phyloP scores from a whole-genome alignment of 64 coral and sea anemone genomes.

The Pachyseris speciosa region DNA sequence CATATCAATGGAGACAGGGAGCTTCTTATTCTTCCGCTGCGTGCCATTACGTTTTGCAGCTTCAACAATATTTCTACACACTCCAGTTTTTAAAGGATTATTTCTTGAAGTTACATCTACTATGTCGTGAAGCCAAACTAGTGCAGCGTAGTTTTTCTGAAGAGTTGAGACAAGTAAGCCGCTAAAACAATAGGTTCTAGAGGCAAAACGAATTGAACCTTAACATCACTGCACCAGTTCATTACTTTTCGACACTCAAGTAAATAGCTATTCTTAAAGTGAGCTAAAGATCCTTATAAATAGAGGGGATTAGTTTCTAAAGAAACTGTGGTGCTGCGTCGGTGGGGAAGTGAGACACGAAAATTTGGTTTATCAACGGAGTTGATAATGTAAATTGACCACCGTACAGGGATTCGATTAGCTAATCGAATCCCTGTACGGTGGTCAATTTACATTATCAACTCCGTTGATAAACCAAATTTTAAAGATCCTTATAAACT shows the following conservation, averaged over 20 bases:
- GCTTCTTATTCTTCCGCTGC: not conserved
- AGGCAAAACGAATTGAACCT: not conserved
- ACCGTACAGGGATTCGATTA: too few relatives aligned
- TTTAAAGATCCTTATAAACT: too few relatives aligned
- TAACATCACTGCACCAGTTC: not conserved
- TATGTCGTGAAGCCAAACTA: not conserved
- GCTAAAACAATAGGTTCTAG: not conserved
- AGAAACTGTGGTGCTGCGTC: too few relatives aligned
- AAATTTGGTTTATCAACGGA: too few relatives aligned
- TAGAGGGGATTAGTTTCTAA: too few relatives aligned
- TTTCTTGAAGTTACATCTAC: not conserved
- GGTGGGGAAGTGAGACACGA: too few relatives aligned
- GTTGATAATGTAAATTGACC: too few relatives aligned
- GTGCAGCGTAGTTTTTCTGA: not conserved
- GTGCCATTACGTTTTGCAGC: not conserved
- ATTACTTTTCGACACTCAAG: too few relatives aligned
- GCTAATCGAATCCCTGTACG: too few relatives aligned
- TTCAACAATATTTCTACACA: not conserved
- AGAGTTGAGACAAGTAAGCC: not conserved
- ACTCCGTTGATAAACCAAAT: too few relatives aligned
- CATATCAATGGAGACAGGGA: slow-evolving; percentile 26
- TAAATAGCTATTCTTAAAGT: too few relatives aligned
- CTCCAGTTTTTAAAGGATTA: not conserved
- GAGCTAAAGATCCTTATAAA: not conserved
- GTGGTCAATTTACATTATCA: too few relatives aligned